These are phyloP conservation scores for Tinea pellionella DNA, from an alignment of 2,888 invertebrate genomes.

Conservation along the genomic window DNA sequence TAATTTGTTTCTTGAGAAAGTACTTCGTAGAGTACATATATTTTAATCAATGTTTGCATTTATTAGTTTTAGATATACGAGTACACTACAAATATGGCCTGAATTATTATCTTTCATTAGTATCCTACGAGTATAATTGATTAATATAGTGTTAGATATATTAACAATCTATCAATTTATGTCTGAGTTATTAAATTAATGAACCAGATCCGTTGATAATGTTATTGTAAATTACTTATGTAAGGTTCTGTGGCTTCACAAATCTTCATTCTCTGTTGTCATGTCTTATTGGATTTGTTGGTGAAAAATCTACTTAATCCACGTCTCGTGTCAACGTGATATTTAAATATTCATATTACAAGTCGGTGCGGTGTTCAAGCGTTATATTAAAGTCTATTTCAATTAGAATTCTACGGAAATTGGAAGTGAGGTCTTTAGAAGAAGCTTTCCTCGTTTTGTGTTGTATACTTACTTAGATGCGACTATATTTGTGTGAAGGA, in stretches of 20 bases:
- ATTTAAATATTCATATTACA: slow-evolving; percentile 13
- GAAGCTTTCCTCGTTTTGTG: slow-evolving; percentile 19
- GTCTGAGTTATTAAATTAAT: not conserved
- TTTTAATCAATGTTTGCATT: no score
- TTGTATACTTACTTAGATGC: slow-evolving; percentile 16
- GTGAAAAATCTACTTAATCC: not conserved
- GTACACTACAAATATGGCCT: no score
- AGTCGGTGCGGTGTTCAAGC: slow-evolving; percentile 10
- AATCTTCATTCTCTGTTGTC: not conserved
- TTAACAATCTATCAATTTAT: no score
- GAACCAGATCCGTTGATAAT: not conserved
- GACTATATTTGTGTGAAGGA: slow-evolving; percentile 16
- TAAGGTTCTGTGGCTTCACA: not conserved
- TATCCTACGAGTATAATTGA: no score
- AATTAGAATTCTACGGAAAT: slow-evolving; percentile 50
- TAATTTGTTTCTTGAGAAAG: no score
- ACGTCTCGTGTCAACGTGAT: not conserved
- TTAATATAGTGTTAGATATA: no score
- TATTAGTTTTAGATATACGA: no score
- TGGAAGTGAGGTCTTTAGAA: slow-evolving; percentile 42
- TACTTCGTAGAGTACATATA: no score
- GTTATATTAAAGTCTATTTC: slow-evolving; percentile 31
- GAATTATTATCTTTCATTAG: no score
- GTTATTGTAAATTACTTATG: not conserved
- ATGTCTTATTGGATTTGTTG: not conserved